Conservation (phyloP, 2,888 invertebrate species). For the Drosophila paracracens region DNA sequence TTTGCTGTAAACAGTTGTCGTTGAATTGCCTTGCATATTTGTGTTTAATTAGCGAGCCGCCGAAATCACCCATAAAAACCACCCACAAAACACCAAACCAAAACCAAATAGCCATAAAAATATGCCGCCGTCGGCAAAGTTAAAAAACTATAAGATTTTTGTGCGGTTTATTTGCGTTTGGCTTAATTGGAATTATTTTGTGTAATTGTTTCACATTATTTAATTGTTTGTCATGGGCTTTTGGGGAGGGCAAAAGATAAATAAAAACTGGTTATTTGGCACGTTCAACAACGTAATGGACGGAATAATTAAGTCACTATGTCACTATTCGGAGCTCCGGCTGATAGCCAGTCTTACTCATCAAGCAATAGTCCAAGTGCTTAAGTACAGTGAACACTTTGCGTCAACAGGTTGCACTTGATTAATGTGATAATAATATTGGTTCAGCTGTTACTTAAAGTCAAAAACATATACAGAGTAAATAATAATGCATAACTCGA, state of each 20-base stretch:
- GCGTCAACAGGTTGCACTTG: conserved; percentile 5
- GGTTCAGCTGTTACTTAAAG: conserved; percentile 22
- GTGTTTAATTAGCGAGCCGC: conserved; percentile 43
- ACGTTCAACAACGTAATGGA: conserved; percentile 41
- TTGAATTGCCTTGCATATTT: conserved; percentile 39
- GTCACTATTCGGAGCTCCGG: conserved; percentile 43
- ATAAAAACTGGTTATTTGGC: conserved; percentile 34
- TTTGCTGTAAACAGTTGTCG: conserved; percentile 36
- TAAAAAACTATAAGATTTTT: conserved; percentile 35
- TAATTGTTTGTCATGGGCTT: conserved; percentile 56
- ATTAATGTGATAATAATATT: conserved; percentile 4
- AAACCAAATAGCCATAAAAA: conserved; percentile 14
- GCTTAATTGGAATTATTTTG: conserved; percentile 35
- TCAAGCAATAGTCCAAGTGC: not conserved
- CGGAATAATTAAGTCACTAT: conserved; percentile 69
- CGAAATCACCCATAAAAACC: not conserved
- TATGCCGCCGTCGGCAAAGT: conserved; percentile 27
- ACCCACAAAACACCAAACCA: conserved; percentile 6
- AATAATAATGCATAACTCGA: not conserved
- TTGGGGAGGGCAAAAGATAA: conserved; percentile 15
- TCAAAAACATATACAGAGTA: not conserved
- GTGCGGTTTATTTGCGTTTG: conserved; percentile 8
- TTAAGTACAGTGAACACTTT: conserved; percentile 36
- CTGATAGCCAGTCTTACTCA: conserved; percentile 14
- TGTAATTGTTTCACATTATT: conserved; percentile 43